Percentiles rank a stretch among this genome's conserved stretches.
Conservation (phyloP, 1,140 invertebrate species). For the Tetramorium parvispinum region DNA sequence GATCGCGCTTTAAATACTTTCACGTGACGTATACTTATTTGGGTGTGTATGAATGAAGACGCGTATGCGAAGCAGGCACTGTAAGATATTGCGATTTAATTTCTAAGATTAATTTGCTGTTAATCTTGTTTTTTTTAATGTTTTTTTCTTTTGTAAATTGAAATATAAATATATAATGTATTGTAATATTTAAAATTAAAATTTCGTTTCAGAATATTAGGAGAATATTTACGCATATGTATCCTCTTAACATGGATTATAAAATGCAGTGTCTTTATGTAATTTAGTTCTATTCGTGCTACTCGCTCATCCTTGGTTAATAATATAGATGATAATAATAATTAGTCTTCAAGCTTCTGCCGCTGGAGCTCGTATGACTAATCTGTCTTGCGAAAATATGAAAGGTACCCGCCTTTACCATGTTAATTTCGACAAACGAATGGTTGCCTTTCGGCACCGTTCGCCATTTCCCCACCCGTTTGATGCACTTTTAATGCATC, state of each 20-base stretch:
- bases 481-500: constrained; percentile 60
- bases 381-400: constrained; percentile 39
- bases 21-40: not conserved
- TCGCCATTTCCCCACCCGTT: constrained; percentile 17
- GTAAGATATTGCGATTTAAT: not conserved
- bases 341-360: not conserved
- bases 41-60: not conserved
- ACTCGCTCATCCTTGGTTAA: not conserved
- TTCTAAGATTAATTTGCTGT: constrained; percentile 2
- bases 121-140: not conserved
- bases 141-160: not conserved
- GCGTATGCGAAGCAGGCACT: not conserved
- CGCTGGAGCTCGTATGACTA: not conserved
- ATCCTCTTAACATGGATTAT: not conserved
- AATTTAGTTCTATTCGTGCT: not conserved
- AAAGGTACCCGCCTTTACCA: constrained; percentile 41
- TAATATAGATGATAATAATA: constrained; percentile 33
- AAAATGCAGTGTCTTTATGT: constrained; percentile 10
- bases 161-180: not conserved
- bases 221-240: not conserved
- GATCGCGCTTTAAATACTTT: constrained; percentile 12
- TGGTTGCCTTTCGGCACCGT: constrained; percentile 23
- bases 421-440: constrained; percentile 59
- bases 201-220: not conserved
- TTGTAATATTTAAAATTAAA: constrained; percentile 4